Percentiles rank a stretch among this genome's conserved stretches.
Conservation (phyloP, 1,140 invertebrate genomes). For the Pissodes strobi region DNA sequence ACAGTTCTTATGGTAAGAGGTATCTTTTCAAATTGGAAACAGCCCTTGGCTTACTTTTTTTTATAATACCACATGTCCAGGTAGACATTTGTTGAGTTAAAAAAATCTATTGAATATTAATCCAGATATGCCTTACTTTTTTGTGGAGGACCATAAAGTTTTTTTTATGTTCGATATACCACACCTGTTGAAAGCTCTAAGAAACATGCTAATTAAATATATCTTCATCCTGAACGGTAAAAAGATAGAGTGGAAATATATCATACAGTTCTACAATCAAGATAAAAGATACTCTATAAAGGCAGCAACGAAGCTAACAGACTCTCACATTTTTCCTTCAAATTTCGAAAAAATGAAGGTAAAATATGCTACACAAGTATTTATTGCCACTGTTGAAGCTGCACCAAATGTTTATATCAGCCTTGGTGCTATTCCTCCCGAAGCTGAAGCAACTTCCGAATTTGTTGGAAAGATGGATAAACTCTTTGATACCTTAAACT, state of each 20-base stretch:
- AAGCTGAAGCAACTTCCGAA: conserved; percentile 4
- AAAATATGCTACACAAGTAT: conserved; percentile 28
- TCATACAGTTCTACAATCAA: conserved; percentile 17
- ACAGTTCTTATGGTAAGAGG: no score
- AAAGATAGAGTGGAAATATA: conserved; percentile 12
- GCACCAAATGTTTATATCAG: conserved; percentile 15
- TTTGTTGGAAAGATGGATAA: conserved; percentile 17
- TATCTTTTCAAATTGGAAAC: no score
- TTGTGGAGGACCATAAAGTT: conserved; percentile 12
- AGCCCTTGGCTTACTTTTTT: no score
- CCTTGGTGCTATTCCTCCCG: neutral
- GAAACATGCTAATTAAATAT: conserved; percentile 29
- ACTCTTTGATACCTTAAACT: conserved; percentile 31
- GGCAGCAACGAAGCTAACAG: conserved; percentile 30
- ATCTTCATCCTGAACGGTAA: conserved; percentile 5
- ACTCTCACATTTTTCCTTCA: conserved; percentile 21
- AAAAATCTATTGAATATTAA: neutral
- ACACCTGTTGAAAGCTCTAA: conserved; percentile 28
- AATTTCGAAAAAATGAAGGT: conserved; percentile 35
- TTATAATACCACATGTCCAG: neutral
- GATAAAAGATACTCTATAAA: conserved; percentile 8
- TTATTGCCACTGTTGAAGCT: conserved; percentile 24
- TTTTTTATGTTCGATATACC: conserved; percentile 23
- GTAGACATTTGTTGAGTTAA: neutral
- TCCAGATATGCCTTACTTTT: conserved; percentile 20